Evolutionary conservation across 2,113 vertebrate species (phyloP).

Genomic region (Microcebus jonahi): DNA sequence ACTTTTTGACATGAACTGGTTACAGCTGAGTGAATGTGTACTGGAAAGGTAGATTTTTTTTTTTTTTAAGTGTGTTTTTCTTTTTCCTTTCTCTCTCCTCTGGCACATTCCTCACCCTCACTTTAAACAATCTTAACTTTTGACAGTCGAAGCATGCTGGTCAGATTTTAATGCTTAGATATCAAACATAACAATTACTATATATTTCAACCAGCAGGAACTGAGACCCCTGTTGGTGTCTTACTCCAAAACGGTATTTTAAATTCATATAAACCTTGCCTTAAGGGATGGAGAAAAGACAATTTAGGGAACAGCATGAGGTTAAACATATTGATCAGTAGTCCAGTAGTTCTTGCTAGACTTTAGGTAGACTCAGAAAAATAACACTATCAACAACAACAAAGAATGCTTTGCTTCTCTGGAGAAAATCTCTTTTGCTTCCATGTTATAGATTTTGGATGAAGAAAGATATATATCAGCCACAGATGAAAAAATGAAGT

Average conservation of each 20-base stretch:
- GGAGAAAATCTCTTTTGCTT: constrained; percentile 4
- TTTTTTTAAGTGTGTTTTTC: neutral
- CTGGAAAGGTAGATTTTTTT: neutral
- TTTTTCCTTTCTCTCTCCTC: neutral
- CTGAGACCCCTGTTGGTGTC: constrained; percentile 60
- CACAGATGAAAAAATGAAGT: neutral
- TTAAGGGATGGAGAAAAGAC: constrained; percentile 71
- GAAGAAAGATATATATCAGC: constrained; percentile 28
- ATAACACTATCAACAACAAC: constrained; percentile 24
- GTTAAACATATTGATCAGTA: constrained; percentile 77
- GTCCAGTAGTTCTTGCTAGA: constrained; percentile 52
- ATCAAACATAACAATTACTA: constrained; percentile 66
- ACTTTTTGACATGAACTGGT: constrained; percentile 60
- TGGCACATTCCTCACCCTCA: neutral
- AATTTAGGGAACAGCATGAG: constrained; percentile 73
- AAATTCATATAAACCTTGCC: constrained; percentile 70
- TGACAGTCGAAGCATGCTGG: constrained; percentile 56
- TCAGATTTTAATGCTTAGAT: constrained; percentile 68
- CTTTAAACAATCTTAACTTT: constrained; percentile 52
- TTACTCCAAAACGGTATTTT: constrained; percentile 68
- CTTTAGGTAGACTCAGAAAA: constrained; percentile 61
- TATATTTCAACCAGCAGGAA: constrained; percentile 69
- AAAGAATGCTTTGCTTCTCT: constrained; percentile 11
- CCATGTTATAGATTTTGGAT: neutral
- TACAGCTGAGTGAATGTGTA: constrained; percentile 35